Conservation (phyloP, 2,888 invertebrate genomes). For the Athalia rosae region DNA sequence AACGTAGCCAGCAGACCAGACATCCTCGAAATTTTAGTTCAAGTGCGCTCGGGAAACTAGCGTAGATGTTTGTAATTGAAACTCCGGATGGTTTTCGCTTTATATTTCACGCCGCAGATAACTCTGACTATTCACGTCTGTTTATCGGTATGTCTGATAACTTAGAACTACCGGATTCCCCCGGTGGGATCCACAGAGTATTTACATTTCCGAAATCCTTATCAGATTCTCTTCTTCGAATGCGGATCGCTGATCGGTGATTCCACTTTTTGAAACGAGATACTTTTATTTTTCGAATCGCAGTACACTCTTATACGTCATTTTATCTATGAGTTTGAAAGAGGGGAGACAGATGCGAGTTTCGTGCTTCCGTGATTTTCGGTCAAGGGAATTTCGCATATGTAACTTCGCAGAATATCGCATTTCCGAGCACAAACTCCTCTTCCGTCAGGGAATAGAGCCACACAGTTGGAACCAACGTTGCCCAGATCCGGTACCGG, state of each 20-base stretch:
- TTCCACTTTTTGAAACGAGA: neutral
- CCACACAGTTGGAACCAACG: neutral
- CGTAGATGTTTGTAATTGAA: neutral
- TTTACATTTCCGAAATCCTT: too few species aligned
- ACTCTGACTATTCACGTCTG: too few species aligned
- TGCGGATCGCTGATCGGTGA: too few species aligned
- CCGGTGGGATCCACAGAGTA: too few species aligned
- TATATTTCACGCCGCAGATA: neutral
- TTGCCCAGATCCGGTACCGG: neutral
- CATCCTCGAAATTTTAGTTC: neutral
- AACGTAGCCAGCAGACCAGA: neutral
- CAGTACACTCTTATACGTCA: neutral
- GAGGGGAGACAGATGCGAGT: neutral
- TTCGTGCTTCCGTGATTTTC: neutral
- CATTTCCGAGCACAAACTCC: neutral
- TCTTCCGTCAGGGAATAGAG: neutral
- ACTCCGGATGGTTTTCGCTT: neutral
- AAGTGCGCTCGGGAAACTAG: neutral
- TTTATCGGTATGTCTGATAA: too few species aligned
- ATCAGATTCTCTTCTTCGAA: too few species aligned
- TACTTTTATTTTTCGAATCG: neutral
- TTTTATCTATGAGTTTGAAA: neutral
- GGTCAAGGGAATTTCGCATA: slow-evolving; percentile 24
- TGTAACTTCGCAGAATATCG: neutral
- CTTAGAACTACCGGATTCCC: too few species aligned